Evolutionary conservation across 2,113 vertebrate species (phyloP).

Genomic region (Pampusana beccarii): DNA sequence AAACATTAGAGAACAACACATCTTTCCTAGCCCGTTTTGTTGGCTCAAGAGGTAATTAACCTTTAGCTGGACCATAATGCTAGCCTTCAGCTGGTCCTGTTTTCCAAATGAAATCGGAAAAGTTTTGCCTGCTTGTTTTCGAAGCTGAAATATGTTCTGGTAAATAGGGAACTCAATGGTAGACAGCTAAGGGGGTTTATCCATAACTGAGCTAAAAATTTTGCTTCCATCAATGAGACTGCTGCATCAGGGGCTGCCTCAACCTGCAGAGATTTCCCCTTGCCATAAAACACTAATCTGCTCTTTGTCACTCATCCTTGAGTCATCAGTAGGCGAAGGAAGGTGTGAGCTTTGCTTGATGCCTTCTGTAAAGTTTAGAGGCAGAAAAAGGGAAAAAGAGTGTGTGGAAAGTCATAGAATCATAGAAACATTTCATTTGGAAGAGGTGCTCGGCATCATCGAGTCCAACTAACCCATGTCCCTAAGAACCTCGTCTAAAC

Average conservation of each 20-base stretch:
- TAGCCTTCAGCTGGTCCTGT: background rate
- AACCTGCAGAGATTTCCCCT: background rate
- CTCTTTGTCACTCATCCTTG: background rate
- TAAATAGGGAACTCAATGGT: background rate
- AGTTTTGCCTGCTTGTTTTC: background rate
- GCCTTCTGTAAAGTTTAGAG: background rate
- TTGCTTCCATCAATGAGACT: background rate
- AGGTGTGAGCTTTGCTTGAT: background rate
- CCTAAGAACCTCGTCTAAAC: too few relatives aligned
- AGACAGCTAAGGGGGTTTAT: background rate
- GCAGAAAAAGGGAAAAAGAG: background rate
- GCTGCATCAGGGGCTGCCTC: background rate
- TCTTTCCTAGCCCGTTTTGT: background rate
- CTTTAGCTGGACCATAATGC: slow-evolving; percentile 1
- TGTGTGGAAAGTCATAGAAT: background rate
- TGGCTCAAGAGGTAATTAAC: slow-evolving; percentile 16
- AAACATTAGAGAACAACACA: background rate
- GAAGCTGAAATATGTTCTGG: background rate
- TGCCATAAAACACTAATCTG: background rate
- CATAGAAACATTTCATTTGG: too few relatives aligned
- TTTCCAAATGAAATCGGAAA: background rate
- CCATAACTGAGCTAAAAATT: background rate
- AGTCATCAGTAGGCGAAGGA: rapidly evolving
- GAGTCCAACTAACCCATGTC: too few relatives aligned
- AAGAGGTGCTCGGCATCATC: too few relatives aligned